Conservation (phyloP, 2,888 invertebrate species). For the Athalia rosae region DNA sequence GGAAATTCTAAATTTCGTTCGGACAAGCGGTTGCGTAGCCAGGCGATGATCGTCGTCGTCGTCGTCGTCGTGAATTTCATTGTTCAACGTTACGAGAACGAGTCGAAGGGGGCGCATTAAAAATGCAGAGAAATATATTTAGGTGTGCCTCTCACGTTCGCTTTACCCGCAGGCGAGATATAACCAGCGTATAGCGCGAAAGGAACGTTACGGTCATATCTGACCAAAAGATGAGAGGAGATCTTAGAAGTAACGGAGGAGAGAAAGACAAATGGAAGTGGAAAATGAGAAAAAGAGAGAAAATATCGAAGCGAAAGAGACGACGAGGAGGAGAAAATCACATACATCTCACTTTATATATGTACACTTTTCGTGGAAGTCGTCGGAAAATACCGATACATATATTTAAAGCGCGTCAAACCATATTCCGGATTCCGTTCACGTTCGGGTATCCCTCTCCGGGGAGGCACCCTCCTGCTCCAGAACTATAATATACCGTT, state of each 20-base stretch:
- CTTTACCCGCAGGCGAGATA: background rate
- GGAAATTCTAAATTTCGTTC: slow-evolving; percentile 59
- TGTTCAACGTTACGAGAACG: background rate
- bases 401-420: background rate
- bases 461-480: slow-evolving; percentile 43
- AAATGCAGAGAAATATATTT: slow-evolving; percentile 58
- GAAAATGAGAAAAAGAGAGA: background rate
- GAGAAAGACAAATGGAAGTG: background rate
- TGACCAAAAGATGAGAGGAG: slow-evolving; percentile 32
- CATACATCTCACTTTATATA: slow-evolving; percentile 12
- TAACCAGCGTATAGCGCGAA: too few relatives aligned
- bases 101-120: slow-evolving; percentile 54
- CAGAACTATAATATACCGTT: slow-evolving; percentile 55
- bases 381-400: slow-evolving; percentile 25
- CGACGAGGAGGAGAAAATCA: slow-evolving; percentile 9
- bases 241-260: slow-evolving; percentile 3
- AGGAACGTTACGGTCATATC: slow-evolving; percentile 29
- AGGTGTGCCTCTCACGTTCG: slow-evolving; percentile 55
- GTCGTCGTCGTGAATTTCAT: background rate
- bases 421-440: slow-evolving; percentile 54
- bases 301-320: background rate
- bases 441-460: slow-evolving; percentile 41
- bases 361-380: slow-evolving; percentile 23
- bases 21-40: too few relatives aligned
- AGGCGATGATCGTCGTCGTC: too few relatives aligned